A percentile compares a stretch with the other conserved stretches of the same genome.
Evolutionary conservation across 2,797 vertebrate genomes (phyloP).

Genomic region (Poeciliopsis infans): DNA sequence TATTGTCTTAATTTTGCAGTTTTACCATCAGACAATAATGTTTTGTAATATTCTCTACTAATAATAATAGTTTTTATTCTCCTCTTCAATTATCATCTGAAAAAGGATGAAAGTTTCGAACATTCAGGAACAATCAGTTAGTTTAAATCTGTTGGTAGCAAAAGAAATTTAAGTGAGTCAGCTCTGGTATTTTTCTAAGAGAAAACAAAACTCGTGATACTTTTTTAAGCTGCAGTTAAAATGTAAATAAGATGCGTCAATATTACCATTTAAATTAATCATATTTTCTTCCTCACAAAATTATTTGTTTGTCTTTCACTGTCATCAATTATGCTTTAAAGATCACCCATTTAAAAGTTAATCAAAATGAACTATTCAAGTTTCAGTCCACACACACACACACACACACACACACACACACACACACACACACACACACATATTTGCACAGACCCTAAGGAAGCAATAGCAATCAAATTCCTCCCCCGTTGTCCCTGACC

Average conservation of each 20-base stretch:
- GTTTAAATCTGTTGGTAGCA: not conserved
- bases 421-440: not conserved
- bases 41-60: not conserved
- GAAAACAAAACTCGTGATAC: not conserved
- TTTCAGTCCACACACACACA: too few species aligned
- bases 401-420: not conserved
- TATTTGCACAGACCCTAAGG: constrained; percentile 33
- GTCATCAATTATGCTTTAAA: too few species aligned
- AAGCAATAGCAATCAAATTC: constrained; percentile 69
- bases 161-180: not conserved
- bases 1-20: not conserved
- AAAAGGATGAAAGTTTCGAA: not conserved
- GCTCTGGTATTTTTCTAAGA: not conserved
- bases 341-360: not conserved
- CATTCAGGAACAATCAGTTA: not conserved
- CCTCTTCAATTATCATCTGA: not conserved
- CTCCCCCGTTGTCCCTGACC: constrained; percentile 50
- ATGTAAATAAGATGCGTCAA: not conserved
- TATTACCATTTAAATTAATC: not conserved
- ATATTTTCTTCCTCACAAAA: not conserved
- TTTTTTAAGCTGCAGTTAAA: not conserved
- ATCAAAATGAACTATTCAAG: not conserved
- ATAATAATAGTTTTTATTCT: not conserved
- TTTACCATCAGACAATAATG: not conserved
- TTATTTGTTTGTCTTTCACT: not conserved